Conservation (phyloP, 1,140 invertebrate species). For the Capitella teleta region DNA sequence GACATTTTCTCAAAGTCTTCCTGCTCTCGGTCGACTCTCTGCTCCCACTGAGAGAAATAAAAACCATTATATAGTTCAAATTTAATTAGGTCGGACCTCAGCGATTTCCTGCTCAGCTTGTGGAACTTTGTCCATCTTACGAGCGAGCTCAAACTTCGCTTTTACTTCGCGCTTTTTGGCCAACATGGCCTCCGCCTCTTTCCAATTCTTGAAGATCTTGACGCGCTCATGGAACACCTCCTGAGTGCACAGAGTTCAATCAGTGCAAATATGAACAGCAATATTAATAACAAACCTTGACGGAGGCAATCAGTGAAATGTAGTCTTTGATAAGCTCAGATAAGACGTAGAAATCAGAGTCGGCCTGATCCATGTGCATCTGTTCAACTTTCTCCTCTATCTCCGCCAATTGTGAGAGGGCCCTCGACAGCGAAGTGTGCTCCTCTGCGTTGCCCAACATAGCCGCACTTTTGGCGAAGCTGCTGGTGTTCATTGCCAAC, state of each 20-base stretch:
- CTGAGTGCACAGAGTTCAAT: conserved; percentile 37
- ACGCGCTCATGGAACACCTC: conserved; percentile 97
- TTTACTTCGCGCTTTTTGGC: conserved; percentile 90
- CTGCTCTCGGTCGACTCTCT: conserved; percentile 88
- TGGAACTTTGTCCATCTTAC: conserved; percentile 77
- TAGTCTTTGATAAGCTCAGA: conserved; percentile 93
- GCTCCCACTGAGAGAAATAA: conserved; percentile 61
- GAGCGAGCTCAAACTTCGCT: conserved; percentile 76
- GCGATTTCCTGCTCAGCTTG: conserved; percentile 79
- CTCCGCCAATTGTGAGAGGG: conserved; percentile 84
- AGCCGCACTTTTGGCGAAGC: conserved; percentile 76
- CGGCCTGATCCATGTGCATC: conserved; percentile 79
- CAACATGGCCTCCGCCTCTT: conserved; percentile 86
- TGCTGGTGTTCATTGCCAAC: conserved; percentile 63
- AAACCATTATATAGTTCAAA: neutral
- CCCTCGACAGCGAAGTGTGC: conserved; percentile 80
- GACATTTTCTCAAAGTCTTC: conserved; percentile 96
- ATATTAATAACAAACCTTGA: too few relatives aligned
- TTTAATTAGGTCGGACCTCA: conserved; percentile 52
- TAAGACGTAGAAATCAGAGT: conserved; percentile 86
- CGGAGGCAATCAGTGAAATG: conserved; percentile 77
- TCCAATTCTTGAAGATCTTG: conserved; percentile 95
- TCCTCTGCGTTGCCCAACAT: conserved; percentile 91
- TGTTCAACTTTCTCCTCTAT: conserved; percentile 77
- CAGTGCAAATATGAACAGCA: too few relatives aligned